phyloP scores from a whole-genome alignment of 2,113 vertebrate genomes.

The Canis aureus region DNA sequence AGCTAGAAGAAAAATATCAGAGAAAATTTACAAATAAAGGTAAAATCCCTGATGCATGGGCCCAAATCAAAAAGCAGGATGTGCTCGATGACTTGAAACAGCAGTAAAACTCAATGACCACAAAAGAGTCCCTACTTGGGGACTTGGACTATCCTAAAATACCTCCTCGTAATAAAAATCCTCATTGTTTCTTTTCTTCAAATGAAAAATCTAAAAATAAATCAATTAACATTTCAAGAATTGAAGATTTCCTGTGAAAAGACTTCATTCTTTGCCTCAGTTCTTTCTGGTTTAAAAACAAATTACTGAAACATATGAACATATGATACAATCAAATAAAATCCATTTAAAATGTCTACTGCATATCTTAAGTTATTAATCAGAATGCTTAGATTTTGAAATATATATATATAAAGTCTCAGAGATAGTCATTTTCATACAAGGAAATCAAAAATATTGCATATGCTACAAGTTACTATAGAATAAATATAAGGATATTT shows the following conservation, averaged over 20 bases:
- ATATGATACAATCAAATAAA: not conserved
- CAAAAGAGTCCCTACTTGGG: not conserved
- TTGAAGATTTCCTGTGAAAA: not conserved
- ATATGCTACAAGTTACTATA: not conserved
- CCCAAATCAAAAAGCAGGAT: constrained; percentile 65
- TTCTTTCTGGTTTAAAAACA: constrained; percentile 34
- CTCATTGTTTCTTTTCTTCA: not conserved
- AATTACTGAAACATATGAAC: not conserved
- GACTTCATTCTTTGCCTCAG: not conserved
- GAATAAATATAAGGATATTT: not conserved
- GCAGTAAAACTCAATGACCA: not conserved
- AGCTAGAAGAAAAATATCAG: constrained; percentile 74
- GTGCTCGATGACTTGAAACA: constrained; percentile 67
- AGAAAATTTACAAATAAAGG: constrained; percentile 70
- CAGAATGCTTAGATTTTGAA: not conserved
- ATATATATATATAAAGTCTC: not conserved
- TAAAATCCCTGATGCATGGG: constrained; percentile 77
- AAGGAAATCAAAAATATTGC: not conserved
- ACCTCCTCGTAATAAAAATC: not conserved
- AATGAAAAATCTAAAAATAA: not conserved
- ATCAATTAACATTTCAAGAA: not conserved
- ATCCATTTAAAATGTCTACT: not conserved
- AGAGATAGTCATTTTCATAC: not conserved
- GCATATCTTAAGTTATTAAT: not conserved
- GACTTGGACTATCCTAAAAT: not conserved